Conservation (phyloP, 2,113 vertebrate species). For the Halichoerus grypus region DNA sequence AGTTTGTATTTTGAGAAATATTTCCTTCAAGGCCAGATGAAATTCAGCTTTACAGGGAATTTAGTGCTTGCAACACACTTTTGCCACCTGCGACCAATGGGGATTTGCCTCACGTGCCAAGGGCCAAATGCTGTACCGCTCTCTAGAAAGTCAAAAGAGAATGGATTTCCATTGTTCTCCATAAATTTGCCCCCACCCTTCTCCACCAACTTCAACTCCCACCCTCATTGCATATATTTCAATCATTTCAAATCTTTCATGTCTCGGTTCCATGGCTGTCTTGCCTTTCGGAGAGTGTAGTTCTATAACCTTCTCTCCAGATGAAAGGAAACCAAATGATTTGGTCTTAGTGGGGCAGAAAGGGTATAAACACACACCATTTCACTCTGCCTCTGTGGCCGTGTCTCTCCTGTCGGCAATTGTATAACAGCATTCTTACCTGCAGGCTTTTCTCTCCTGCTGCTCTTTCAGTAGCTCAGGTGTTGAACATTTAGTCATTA, state of each 20-base stretch:
- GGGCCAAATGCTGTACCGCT: conserved; percentile 84
- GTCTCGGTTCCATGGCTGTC: conserved; percentile 50
- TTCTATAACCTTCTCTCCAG: conserved; percentile 65
- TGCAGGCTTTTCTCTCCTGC: conserved; percentile 70
- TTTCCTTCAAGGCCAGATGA: conserved; percentile 69
- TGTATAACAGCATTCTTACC: conserved; percentile 71
- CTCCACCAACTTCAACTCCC: conserved; percentile 70
- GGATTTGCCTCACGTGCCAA: conserved; percentile 74
- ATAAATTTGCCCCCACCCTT: conserved; percentile 62
- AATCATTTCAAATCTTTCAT: conserved; percentile 60
- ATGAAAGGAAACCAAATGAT: conserved; percentile 64
- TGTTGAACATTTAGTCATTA: conserved; percentile 70
- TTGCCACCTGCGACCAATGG: conserved; percentile 67
- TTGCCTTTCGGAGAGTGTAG: conserved; percentile 64
- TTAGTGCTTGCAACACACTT: conserved; percentile 62
- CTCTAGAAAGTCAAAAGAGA: conserved; percentile 78
- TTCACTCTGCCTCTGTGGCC: background rate
- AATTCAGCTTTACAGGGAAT: conserved; percentile 65
- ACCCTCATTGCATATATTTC: conserved; percentile 57
- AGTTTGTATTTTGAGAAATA: conserved; percentile 69
- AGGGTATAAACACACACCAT: conserved; percentile 22
- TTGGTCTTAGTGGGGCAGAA: conserved; percentile 16
- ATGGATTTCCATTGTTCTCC: conserved; percentile 63
- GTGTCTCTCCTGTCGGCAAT: conserved; percentile 64
- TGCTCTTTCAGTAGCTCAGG: conserved; percentile 73